These are phyloP conservation scores for Tricholaema leucomelas DNA, from an alignment of 2,113 vertebrate species.

Conservation along the genomic window DNA sequence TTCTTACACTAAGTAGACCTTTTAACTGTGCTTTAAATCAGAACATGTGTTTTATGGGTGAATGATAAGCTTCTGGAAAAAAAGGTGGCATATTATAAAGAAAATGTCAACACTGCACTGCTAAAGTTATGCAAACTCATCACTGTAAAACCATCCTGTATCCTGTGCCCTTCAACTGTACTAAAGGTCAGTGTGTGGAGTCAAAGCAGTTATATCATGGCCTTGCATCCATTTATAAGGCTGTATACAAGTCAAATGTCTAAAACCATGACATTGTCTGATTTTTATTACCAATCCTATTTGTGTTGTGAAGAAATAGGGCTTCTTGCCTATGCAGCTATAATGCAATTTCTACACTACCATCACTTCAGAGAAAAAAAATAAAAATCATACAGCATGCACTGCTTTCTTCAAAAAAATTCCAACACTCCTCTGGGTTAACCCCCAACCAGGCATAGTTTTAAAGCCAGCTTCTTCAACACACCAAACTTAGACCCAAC, in stretches of 20 bases:
- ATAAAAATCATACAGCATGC: neutral
- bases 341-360: neutral
- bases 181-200: neutral
- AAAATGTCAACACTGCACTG: neutral
- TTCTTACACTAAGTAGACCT: constrained; percentile 12
- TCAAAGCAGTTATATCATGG: neutral
- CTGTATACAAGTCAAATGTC: neutral
- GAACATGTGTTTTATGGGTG: constrained; percentile 3
- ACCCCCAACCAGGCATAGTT: neutral
- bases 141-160: neutral
- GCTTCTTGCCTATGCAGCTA: neutral
- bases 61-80: constrained; percentile 43
- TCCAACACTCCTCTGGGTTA: neutral
- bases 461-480: neutral
- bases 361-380: neutral
- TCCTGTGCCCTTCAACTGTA: neutral
- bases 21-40: constrained; percentile 6
- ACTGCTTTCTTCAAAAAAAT: neutral
- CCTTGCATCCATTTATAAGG: neutral
- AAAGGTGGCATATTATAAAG: neutral
- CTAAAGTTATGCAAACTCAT: neutral
- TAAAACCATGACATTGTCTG: neutral
- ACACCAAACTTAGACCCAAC: neutral
- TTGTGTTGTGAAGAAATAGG: neutral
- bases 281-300: neutral